Conservation (phyloP, 2,888 invertebrate species). For the Poecilobothrus nobilitatus region DNA sequence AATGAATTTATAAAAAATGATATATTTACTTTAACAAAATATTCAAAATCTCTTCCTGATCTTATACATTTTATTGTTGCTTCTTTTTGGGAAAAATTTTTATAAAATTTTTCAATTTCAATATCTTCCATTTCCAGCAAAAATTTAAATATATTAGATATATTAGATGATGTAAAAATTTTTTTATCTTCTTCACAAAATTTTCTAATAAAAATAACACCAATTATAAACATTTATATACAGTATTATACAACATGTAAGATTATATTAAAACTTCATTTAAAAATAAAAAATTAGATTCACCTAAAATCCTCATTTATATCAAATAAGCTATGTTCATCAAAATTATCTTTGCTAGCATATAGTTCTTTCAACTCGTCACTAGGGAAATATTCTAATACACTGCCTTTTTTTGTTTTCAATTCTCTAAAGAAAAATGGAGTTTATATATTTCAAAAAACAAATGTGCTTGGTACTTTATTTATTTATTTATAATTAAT, state of each 20-base stretch:
- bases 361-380: background rate
- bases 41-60: background rate
- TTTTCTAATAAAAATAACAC: background rate
- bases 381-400: background rate
- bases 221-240: no score
- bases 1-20: background rate
- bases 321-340: background rate
- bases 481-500: no score
- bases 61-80: background rate
- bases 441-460: background rate
- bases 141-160: background rate
- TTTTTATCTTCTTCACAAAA: background rate
- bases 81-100: background rate
- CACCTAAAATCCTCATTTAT: background rate
- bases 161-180: background rate
- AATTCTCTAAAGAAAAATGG: background rate
- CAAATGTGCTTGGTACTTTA: no score
- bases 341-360: background rate
- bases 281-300: background rate
- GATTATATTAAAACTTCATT: no score
- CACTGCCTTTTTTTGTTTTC: background rate
- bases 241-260: no score
- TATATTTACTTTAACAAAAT: background rate
- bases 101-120: background rate
- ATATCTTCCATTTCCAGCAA: background rate